Base-by-base conservation (phyloP, 2,797 vertebrate genomes). In the Echiichthys vipera region DNA sequence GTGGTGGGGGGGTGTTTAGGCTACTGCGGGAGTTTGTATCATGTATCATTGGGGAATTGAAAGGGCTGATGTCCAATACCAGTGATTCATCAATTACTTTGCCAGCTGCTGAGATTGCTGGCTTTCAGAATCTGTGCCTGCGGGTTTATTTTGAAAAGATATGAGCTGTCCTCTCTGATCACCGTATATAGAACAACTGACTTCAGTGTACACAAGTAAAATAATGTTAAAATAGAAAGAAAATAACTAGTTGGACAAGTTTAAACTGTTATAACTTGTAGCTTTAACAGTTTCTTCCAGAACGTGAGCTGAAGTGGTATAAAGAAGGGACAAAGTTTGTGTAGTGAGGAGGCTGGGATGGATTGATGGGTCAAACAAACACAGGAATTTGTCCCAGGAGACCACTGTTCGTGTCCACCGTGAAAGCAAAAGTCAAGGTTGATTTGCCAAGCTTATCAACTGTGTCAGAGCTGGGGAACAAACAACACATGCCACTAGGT, bases 61-160 rank as follows among this genome's bases (percentile, higher is more conserved):
- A 56, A 42, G 63, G 47, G 15, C 43, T 25, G 67, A 78, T 27
- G 59, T 77, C 54, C 62, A 24, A 39, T 39, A 62, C 18, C 56
- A 54, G 58, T 63, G 71, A 72, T 77, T 81, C 64, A 77, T 74
- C 54, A 4, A 59, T 77, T 57, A 61, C 61, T 83, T 71, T 70
- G 75, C 75, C 85, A 83, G 77, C 74, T 77, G 75, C 53, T 61
- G 43, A 54, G 49, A 45, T 61, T n/a, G 34, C 57, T 66, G 59
- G 24, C 40, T 25, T 58, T 14, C n/a, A n/a, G 32, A 76, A 47
- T 50, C 56, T 9, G 11, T 22, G 4, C 34, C 47, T 27, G 18
- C 8, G 36, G 27, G 34, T 17, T 59, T 47, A 24, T 29, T 25
- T 66, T 43, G 55, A n/a, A n/a, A 5, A 30, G 34, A 36, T 50